Percentiles rank a stretch among this genome's conserved stretches.
Evolutionary conservation across 2,797 vertebrate genomes (phyloP).

Genomic region (Natrix natrix): DNA sequence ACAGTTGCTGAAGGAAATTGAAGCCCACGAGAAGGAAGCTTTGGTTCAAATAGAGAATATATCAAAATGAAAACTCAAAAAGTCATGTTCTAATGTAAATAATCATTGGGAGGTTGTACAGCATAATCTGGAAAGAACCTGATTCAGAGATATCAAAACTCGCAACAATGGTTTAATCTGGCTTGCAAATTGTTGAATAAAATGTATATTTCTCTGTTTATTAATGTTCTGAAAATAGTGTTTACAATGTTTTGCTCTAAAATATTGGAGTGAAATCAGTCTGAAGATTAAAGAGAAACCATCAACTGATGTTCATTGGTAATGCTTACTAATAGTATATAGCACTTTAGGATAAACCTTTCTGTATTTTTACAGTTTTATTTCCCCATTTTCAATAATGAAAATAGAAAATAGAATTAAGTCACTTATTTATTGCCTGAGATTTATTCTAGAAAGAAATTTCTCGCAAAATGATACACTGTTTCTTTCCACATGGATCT

Average conservation of each 20-base stretch:
- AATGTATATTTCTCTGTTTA: not conserved
- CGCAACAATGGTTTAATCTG: not conserved
- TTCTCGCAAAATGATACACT: not conserved
- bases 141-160: not conserved
- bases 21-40: constrained; percentile 40
- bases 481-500: not conserved
- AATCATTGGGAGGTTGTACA: constrained; percentile 14
- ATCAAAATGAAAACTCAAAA: not conserved
- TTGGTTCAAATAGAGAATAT: constrained; percentile 26
- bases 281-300: not conserved
- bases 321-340: not conserved
- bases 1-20: constrained; percentile 79
- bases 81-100: constrained; percentile 4
- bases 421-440: not conserved
- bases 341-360: not conserved
- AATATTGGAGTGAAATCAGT: not conserved
- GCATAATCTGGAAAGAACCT: not conserved
- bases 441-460: not conserved
- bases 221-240: not conserved
- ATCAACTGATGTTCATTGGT: not conserved
- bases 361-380: not conserved
- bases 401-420: not conserved
- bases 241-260: not conserved
- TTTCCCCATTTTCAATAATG: not conserved
- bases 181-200: not conserved